Conservation (phyloP, 1,140 invertebrate genomes). For the Neotoxoptera formosana region DNA sequence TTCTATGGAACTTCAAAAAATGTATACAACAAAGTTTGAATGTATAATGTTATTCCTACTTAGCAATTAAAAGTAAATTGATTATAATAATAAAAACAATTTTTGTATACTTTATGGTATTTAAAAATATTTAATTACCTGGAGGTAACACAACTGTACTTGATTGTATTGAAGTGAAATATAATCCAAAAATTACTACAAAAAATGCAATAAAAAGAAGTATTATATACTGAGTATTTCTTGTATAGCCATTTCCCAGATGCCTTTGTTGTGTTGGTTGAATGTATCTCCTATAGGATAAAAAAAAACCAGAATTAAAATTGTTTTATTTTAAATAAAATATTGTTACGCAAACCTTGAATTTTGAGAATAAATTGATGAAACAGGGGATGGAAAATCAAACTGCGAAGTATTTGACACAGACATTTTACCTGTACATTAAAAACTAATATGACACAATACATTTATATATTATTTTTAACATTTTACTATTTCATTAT, state of each 20-base stretch:
- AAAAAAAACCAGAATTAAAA: neutral
- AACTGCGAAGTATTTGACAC: slow-evolving; percentile 45
- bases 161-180: slow-evolving; percentile 51
- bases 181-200: slow-evolving; percentile 52
- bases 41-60: neutral
- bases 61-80: neutral
- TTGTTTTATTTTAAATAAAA: neutral
- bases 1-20: too few species aligned
- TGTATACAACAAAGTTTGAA: too few species aligned
- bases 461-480: neutral
- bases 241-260: slow-evolving; percentile 40
- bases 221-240: slow-evolving; percentile 51
- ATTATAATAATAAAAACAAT: neutral
- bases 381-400: slow-evolving; percentile 46
- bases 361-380: slow-evolving; percentile 50
- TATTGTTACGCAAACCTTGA: slow-evolving; percentile 35
- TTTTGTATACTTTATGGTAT: neutral
- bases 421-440: neutral
- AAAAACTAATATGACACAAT: neutral
- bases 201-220: slow-evolving; percentile 40
- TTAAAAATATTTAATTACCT: neutral
- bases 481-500: neutral
- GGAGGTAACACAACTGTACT: slow-evolving; percentile 42
- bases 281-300: slow-evolving; percentile 15
- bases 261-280: slow-evolving; percentile 44